phyloP scores from a whole-genome alignment of 1,140 invertebrate species.

The Chrysopa pallens region DNA sequence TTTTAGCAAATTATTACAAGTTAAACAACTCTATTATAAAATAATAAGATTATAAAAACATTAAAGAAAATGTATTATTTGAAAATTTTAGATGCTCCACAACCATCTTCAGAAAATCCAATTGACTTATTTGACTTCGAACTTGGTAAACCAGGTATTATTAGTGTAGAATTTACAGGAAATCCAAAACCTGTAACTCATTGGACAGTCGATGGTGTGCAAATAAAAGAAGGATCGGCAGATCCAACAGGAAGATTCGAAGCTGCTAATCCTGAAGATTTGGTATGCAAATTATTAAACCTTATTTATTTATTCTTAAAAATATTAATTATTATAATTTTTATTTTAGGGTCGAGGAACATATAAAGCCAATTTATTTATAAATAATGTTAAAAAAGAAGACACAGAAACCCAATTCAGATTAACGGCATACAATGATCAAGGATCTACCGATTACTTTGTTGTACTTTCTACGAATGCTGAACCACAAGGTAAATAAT shows the following conservation, averaged over 20 bases:
- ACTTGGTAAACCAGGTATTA: constrained; percentile 40
- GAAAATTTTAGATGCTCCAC: constrained; percentile 36
- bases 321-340: not conserved
- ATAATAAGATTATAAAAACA: not conserved
- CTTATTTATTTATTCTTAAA: not conserved
- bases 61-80: constrained; percentile 3
- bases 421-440: constrained; percentile 41
- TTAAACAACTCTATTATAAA: too few species aligned
- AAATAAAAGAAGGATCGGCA: constrained; percentile 31
- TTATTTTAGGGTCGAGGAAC: constrained; percentile 35
- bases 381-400: constrained; percentile 47
- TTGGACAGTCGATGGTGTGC: constrained; percentile 41
- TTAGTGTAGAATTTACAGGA: constrained; percentile 46
- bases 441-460: constrained; percentile 39
- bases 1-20: too few species aligned
- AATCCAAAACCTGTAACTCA: constrained; percentile 43
- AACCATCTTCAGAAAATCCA: constrained; percentile 24
- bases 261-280: constrained; percentile 25
- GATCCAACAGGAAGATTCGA: constrained; percentile 27
- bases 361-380: constrained; percentile 43
- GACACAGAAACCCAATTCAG: constrained; percentile 52
- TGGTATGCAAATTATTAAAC: constrained; percentile 22
- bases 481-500: constrained; percentile 42
- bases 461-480: constrained; percentile 49
- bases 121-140: constrained; percentile 50